phyloP scores from a whole-genome alignment of 2,888 invertebrate species.

The Xestia rhomboidea region DNA sequence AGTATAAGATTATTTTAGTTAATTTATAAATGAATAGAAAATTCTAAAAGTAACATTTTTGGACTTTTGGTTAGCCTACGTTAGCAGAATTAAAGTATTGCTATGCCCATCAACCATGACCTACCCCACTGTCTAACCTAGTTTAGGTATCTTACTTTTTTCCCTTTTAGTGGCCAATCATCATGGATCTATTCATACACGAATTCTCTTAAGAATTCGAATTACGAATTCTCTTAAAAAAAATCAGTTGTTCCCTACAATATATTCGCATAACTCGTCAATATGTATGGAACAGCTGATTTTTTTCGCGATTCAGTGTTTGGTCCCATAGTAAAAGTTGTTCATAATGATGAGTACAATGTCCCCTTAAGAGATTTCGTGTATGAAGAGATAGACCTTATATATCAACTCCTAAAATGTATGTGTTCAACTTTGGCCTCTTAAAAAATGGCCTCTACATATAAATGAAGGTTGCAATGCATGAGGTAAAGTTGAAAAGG shows the following conservation, averaged over 20 bases:
- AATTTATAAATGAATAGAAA: not conserved
- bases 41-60: not conserved
- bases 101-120: not conserved
- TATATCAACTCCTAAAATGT: not conserved
- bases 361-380: too few species aligned
- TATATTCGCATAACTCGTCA: too few species aligned
- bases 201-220: too few species aligned
- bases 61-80: not conserved
- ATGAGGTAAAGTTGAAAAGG: conserved; percentile 8
- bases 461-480: conserved; percentile 18
- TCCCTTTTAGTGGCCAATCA: not conserved
- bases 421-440: conserved; percentile 6
- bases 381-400: too few species aligned
- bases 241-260: too few species aligned
- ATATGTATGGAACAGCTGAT: too few species aligned
- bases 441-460: not conserved
- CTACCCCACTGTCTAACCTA: not conserved
- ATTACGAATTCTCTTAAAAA: too few species aligned
- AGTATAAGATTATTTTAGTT: too few species aligned
- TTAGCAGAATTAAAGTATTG: not conserved
- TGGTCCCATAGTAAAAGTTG: too few species aligned
- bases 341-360: too few species aligned
- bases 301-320: too few species aligned
- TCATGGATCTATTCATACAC: too few species aligned
- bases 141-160: not conserved